Conservation (phyloP, 2,888 invertebrate species). For the Ditula angustiorana region DNA sequence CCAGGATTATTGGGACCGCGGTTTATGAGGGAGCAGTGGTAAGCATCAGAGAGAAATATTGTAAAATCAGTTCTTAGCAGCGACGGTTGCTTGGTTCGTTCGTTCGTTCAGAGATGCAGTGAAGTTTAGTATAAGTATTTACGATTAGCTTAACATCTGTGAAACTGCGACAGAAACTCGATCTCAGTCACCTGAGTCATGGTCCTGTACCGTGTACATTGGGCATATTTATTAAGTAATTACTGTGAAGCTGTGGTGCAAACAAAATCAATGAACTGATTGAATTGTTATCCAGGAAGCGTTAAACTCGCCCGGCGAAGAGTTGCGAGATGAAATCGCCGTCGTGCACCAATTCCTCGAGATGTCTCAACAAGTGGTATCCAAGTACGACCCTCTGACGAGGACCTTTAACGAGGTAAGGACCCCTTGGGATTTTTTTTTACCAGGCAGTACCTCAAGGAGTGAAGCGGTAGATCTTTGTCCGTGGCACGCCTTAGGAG, state of each 20-base stretch:
- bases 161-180: too few species aligned
- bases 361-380: constrained; percentile 87
- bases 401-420: constrained; percentile 67
- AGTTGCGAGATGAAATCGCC: constrained; percentile 87
- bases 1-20: constrained; percentile 90
- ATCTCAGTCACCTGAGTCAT: too few species aligned
- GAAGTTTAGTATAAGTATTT: not conserved
- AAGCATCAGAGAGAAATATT: too few species aligned
- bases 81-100: not conserved
- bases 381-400: constrained; percentile 66
- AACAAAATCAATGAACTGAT: too few species aligned
- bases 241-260: too few species aligned
- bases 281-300: constrained; percentile 82
- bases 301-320: constrained; percentile 75
- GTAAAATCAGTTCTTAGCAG: not conserved
- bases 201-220: too few species aligned
- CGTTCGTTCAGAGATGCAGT: not conserved
- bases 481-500: too few species aligned
- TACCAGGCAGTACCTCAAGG: too few species aligned
- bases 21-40: constrained; percentile 88
- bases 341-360: constrained; percentile 91
- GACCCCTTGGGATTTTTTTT: too few species aligned
- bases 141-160: too few species aligned
- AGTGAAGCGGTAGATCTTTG: too few species aligned
- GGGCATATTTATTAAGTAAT: too few species aligned